These are phyloP conservation scores for Oreochromis spilurus DNA, from an alignment of 2,113 vertebrate species.

Conservation along the genomic window DNA sequence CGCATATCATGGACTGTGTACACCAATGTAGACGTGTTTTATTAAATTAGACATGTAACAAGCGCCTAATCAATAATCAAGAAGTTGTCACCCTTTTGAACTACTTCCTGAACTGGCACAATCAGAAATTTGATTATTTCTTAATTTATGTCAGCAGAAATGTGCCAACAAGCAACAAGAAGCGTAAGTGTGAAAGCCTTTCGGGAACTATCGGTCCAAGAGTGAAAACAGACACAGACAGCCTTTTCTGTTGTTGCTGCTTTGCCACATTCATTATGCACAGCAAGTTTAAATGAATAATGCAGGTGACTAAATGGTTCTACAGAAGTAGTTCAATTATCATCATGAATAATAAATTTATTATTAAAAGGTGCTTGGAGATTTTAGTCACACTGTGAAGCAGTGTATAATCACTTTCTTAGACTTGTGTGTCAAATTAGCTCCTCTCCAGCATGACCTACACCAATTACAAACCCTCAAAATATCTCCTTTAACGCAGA, in stretches of 20 bases:
- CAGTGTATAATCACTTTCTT: constrained; percentile 17
- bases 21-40: background rate
- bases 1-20: background rate
- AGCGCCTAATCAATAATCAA: background rate
- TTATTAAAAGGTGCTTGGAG: constrained; percentile 60
- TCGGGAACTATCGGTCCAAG: background rate
- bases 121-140: background rate
- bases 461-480: background rate
- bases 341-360: constrained; percentile 57
- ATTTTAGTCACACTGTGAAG: constrained; percentile 35
- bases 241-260: constrained; percentile 29
- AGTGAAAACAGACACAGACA: constrained; percentile 16
- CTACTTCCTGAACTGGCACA: background rate
- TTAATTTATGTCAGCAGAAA: constrained; percentile 1
- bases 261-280: constrained; percentile 57
- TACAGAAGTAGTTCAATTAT: constrained; percentile 62
- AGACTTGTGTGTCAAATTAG: background rate
- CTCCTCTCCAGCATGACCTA: background rate
- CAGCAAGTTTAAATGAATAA: constrained; percentile 58
- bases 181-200: background rate
- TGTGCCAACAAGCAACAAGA: background rate
- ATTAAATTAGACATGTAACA: background rate
- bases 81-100: background rate
- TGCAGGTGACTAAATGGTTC: constrained; percentile 57
- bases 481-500: background rate